Conservation (phyloP, 1,140 invertebrate species). For the Drosophila santomea region DNA sequence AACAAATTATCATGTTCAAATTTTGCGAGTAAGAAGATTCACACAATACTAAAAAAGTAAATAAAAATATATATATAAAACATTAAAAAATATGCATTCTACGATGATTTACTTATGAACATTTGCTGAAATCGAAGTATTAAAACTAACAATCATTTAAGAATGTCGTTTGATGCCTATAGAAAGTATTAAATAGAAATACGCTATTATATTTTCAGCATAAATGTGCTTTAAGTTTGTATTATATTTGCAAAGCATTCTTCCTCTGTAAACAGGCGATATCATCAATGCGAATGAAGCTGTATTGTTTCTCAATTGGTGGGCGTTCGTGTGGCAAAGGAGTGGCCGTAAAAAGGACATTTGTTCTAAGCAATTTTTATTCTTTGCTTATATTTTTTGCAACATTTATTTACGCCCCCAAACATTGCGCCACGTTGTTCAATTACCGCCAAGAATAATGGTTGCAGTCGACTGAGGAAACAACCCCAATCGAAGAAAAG, state of each 20-base stretch:
- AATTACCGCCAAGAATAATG: slow-evolving; percentile 79
- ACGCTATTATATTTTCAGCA: not conserved
- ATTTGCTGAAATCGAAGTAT: too few species aligned
- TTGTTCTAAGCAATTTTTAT: slow-evolving; percentile 69
- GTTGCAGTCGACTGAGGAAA: slow-evolving; percentile 43
- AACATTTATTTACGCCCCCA: slow-evolving; percentile 61
- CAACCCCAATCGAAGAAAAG: slow-evolving; percentile 48
- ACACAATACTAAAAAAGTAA: not conserved
- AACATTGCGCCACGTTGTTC: slow-evolving; percentile 72
- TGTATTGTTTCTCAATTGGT: slow-evolving; percentile 52
- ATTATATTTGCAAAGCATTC: not conserved
- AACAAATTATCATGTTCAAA: slow-evolving; percentile 53
- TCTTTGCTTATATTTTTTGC: slow-evolving; percentile 37
- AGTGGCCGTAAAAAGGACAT: slow-evolving; percentile 46
- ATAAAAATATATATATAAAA: not conserved
- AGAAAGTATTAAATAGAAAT: too few species aligned
- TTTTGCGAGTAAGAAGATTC: slow-evolving; percentile 5
- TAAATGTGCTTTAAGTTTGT: not conserved
- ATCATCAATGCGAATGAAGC: slow-evolving; percentile 66
- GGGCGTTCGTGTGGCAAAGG: slow-evolving; percentile 54
- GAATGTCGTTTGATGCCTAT: not conserved
- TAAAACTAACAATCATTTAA: not conserved
- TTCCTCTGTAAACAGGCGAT: slow-evolving; percentile 29
- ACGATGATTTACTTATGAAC: too few species aligned
- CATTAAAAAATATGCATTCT: not conserved